Conservation (phyloP, 2,888 invertebrate species). For the Lepidocyrtoides sp. region DNA sequence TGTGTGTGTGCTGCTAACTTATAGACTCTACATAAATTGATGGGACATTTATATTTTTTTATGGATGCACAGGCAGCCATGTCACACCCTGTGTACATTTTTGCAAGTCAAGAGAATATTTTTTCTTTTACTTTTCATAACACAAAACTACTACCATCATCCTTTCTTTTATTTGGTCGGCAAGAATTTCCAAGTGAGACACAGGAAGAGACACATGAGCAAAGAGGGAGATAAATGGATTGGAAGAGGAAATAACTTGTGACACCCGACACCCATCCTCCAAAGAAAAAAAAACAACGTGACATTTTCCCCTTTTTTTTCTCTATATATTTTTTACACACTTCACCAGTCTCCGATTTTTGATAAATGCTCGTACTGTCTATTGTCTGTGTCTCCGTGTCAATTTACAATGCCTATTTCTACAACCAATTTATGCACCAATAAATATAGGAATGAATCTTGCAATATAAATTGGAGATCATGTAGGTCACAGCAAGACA, state of each 20-base stretch:
- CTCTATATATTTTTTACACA: background rate
- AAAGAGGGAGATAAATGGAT: conserved; percentile 75
- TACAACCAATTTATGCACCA: background rate
- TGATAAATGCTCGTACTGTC: conserved; percentile 40
- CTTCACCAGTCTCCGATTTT: conserved; percentile 55
- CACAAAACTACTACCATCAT: background rate
- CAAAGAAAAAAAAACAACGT: conserved; percentile 44
- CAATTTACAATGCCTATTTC: background rate
- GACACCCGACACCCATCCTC: conserved; percentile 69
- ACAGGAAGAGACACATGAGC: conserved; percentile 13
- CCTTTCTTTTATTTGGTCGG: background rate
- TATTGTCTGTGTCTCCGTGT: background rate
- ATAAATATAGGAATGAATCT: too few species aligned
- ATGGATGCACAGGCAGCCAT: background rate
- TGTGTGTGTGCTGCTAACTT: too few species aligned
- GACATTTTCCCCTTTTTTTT: conserved; percentile 27
- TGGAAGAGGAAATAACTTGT: conserved; percentile 66
- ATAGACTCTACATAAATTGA: background rate
- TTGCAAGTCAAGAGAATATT: background rate
- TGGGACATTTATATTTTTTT: background rate
- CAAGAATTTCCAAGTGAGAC: conserved; percentile 34
- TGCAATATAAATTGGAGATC: too few species aligned
- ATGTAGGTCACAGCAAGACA: too few species aligned
- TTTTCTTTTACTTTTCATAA: conserved; percentile 47
- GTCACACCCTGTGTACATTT: too few species aligned